Evolutionary conservation across 2,888 invertebrate species (phyloP), one percentile per base, ranked within the genome.

Genomic region (Caradrina kadenii): DNA sequence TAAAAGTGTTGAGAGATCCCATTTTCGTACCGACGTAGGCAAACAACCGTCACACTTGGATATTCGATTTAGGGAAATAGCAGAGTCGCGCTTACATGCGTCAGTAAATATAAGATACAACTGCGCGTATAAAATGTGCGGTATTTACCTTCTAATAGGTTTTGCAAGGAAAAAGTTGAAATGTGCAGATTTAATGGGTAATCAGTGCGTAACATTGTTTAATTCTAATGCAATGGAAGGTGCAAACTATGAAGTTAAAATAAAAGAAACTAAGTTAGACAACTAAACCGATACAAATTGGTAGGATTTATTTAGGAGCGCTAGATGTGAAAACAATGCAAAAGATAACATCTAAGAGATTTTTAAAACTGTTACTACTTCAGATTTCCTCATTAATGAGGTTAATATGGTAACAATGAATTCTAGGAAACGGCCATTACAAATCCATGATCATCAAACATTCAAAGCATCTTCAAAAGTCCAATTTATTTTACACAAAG

Each of bases 51-150:
- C 80, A 79, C 75, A 73, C 75, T 80, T 71, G 73, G 75, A 80
- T 86, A 86, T 86, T 85, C 83, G 82, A 84, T 86, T 84, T 82
- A 79, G 74, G 81, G 79, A 76, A 80, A 85, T 80, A 79, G 78
- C 75, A 74, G 77, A 64, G 52, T 73, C 77, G 78, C 80, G 73
- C 76, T 76, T 77, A 72, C 79, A 75, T 73, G 59, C 78, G 78
- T 76, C 79, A 73, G 73, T 80, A 73, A 80, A 73, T 78, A 69
- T 82, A 69, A 62, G 73, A 73, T 67, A 80, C 68, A 73, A 74
- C 60, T 68, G 55, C 54, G 56, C 65, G 65, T 63, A 60, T 63
- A 68, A 68, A 75, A 65, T 69, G 69, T 67, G 62, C 39, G 53
- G 63, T 53, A 70, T 76, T 64, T 76, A 76, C 80, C 50, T 67